Evolutionary conservation across 2,113 vertebrate species (phyloP).

Genomic region (Amphiprion percula): DNA sequence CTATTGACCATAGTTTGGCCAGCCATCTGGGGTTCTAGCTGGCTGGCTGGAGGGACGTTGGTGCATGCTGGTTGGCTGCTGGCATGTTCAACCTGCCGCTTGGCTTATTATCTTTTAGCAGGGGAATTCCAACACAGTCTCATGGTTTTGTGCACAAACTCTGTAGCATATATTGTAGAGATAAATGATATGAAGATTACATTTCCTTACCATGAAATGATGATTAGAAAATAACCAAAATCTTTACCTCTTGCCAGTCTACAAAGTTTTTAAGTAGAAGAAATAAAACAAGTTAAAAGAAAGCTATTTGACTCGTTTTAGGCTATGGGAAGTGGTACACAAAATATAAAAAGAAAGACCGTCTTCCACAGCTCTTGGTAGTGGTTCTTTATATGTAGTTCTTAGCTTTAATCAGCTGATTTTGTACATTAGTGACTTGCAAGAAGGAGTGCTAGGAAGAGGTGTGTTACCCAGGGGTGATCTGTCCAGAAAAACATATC

Average conservation of each 20-base stretch:
- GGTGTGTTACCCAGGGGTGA: no score
- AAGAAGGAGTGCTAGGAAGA: no score
- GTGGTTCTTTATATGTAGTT: no score
- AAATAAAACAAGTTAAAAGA: no score
- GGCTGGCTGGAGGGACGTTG: slow-evolving; percentile 45
- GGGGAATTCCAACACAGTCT: slow-evolving; percentile 57
- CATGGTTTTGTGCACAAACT: slow-evolving; percentile 35
- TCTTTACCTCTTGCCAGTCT: not conserved
- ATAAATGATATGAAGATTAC: slow-evolving; percentile 22
- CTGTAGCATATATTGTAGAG: slow-evolving; percentile 10
- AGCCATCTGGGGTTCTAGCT: slow-evolving; percentile 61
- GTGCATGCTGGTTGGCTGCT: slow-evolving; percentile 58
- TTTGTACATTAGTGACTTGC: no score
- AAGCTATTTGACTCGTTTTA: no score
- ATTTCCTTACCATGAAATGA: not conserved
- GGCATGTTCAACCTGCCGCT: slow-evolving; percentile 62
- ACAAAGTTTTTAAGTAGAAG: no score
- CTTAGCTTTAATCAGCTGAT: no score
- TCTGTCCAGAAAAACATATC: no score
- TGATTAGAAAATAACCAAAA: not conserved
- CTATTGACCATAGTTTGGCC: slow-evolving; percentile 67
- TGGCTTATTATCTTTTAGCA: slow-evolving; percentile 57
- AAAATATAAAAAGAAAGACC: no score
- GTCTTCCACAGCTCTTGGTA: no score
- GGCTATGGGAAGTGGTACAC: no score